phyloP scores from a whole-genome alignment of 2,888 invertebrate species.

The Dicranocentrus wangi region DNA sequence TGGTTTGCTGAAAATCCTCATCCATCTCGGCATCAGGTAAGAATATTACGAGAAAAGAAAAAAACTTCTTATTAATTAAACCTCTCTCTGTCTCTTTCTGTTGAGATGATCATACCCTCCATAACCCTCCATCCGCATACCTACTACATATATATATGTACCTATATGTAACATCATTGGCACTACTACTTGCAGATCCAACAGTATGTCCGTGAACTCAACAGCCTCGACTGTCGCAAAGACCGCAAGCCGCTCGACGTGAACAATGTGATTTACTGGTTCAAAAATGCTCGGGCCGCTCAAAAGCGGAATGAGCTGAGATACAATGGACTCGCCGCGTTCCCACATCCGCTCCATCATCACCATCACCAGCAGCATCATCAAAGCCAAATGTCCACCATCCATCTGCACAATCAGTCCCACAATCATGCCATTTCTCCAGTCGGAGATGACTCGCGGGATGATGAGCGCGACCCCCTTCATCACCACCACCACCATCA shows the following conservation, averaged over 20 bases:
- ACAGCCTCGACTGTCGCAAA: constrained; percentile 91
- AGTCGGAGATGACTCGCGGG: constrained; percentile 34
- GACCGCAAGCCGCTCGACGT: constrained; percentile 95
- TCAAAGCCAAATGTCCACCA: constrained; percentile 34
- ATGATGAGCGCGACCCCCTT: constrained; percentile 27
- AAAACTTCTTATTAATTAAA: too few species aligned
- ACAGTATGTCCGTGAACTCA: constrained; percentile 94
- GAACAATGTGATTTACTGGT: constrained; percentile 97
- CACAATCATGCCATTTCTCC: constrained; percentile 50
- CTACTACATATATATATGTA: too few species aligned
- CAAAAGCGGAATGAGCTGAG: constrained; percentile 89
- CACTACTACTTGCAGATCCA: constrained; percentile 85
- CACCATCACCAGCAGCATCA: constrained; percentile 65
- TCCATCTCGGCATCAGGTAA: constrained; percentile 91
- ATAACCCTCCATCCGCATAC: too few species aligned
- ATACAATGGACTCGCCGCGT: constrained; percentile 74
- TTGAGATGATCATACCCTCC: neutral
- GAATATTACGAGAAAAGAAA: neutral
- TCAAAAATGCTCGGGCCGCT: constrained; percentile 97
- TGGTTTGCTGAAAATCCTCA: constrained; percentile 95
- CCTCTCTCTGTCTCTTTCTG: too few species aligned
- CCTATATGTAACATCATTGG: neutral
- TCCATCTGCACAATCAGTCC: constrained; percentile 53
- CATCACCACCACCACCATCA: constrained; percentile 58
- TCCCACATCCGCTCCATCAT: constrained; percentile 75